Evolutionary conservation across 2,113 vertebrate species (phyloP).

Genomic region (Calidris pygmaea): DNA sequence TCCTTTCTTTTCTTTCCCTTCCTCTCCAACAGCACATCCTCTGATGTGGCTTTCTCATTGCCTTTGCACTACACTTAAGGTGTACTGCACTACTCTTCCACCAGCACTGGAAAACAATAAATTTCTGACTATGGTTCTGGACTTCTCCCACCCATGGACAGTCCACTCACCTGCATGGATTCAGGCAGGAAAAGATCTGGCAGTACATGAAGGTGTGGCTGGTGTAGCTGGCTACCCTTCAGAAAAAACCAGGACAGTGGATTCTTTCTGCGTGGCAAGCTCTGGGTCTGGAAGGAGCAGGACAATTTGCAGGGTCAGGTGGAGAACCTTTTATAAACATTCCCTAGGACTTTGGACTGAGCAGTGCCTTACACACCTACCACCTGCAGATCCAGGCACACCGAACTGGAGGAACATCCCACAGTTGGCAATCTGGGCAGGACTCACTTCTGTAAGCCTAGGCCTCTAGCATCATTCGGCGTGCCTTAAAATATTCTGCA

Average conservation of each 20-base stretch:
- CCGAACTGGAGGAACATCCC: background rate
- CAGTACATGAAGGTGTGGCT: background rate
- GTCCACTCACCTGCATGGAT: background rate
- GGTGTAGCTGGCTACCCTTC: background rate
- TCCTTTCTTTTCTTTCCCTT: background rate
- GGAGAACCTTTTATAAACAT: background rate
- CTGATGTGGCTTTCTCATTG: background rate
- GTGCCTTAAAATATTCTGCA: background rate
- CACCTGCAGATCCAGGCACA: background rate
- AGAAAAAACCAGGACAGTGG: background rate
- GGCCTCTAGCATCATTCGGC: background rate
- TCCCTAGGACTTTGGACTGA: background rate
- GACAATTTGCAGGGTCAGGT: background rate
- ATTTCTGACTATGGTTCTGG: background rate
- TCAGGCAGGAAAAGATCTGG: background rate
- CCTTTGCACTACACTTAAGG: background rate
- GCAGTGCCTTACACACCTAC: background rate
- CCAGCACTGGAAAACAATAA: fast-evolving
- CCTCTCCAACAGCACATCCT: background rate
- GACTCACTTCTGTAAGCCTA: background rate
- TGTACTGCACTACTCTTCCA: no score
- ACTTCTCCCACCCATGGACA: background rate
- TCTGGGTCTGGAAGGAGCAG: background rate
- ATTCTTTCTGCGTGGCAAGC: background rate
- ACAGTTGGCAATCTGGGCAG: background rate